phyloP scores from a whole-genome alignment of 2,888 invertebrate genomes.

The Molorchus minor region DNA sequence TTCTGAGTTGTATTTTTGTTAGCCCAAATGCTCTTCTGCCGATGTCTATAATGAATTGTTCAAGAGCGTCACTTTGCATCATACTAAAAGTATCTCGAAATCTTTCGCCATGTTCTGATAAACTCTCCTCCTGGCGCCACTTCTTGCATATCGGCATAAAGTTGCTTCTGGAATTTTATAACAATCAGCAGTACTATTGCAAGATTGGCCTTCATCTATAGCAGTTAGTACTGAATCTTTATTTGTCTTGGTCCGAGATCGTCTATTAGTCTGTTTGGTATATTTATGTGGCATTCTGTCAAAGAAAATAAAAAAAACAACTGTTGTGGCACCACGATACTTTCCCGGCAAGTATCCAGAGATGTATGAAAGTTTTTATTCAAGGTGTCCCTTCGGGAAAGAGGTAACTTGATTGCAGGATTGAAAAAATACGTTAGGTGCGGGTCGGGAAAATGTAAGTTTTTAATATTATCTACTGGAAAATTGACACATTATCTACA shows the following conservation, averaged over 20 bases:
- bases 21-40: conserved; percentile 8
- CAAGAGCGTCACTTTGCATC: not conserved
- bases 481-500: too few species aligned
- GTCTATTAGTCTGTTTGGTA: conserved; percentile 8
- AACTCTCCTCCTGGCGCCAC: not conserved
- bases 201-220: conserved; percentile 1
- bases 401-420: too few species aligned
- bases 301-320: not conserved
- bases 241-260: conserved; percentile 1
- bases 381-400: too few species aligned
- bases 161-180: conserved; percentile 16
- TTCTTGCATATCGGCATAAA: conserved; percentile 4
- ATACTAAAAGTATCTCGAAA: conserved; percentile 6
- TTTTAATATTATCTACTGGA: too few species aligned
- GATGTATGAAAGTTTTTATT: too few species aligned
- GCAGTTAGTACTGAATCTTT: not conserved
- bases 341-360: too few species aligned
- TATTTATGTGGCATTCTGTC: conserved; percentile 10
- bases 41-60: not conserved
- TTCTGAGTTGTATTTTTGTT: too few species aligned
- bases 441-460: too few species aligned
- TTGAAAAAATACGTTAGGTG: too few species aligned
- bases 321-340: too few species aligned
- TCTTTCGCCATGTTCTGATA: conserved; percentile 6
- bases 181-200: not conserved